phyloP scores from a whole-genome alignment of 53 echinoderm and acorn worm genomes.

The Pentamera pediparva region DNA sequence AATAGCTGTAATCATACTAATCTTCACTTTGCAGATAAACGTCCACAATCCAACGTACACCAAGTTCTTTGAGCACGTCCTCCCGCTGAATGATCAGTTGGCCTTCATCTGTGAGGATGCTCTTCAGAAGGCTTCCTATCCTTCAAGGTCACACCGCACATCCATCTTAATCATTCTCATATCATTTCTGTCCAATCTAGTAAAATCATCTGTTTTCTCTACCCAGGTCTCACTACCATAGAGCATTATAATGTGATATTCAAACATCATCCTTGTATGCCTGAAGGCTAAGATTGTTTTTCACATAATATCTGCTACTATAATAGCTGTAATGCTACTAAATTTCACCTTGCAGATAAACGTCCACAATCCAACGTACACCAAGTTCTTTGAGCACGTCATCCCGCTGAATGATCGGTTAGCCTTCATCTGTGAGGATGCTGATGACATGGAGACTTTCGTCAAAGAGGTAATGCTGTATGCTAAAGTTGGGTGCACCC shows the following conservation, averaged over 20 bases:
- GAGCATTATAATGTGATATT: no score
- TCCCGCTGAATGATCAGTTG: conserved; percentile 71
- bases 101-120: conserved; percentile 94
- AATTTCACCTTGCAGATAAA: conserved; percentile 80
- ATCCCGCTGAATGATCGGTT: conserved; percentile 78
- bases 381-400: conserved; percentile 73
- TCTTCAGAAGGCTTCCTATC: no score
- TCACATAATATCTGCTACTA: no score
- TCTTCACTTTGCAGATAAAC: conserved; percentile 75
- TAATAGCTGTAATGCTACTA: no score
- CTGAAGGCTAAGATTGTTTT: no score
- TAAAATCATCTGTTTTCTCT: no score
- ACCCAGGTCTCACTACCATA: no score
- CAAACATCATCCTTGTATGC: no score
- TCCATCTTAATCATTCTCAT: no score
- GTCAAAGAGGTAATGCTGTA: conserved; percentile 56
- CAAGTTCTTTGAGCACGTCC: conserved; percentile 73
- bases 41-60: conserved; percentile 64
- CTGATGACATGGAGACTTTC: conserved; percentile 73
- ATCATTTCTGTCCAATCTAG: no score
- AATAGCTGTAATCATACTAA: no score
- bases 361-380: conserved; percentile 58
- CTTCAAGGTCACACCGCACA: no score
- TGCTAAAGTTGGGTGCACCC: not conserved
- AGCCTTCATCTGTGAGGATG: conserved; percentile 91